Evolutionary conservation across 2,797 vertebrate genomes (phyloP).

Genomic region (Pipistrellus nathusii): DNA sequence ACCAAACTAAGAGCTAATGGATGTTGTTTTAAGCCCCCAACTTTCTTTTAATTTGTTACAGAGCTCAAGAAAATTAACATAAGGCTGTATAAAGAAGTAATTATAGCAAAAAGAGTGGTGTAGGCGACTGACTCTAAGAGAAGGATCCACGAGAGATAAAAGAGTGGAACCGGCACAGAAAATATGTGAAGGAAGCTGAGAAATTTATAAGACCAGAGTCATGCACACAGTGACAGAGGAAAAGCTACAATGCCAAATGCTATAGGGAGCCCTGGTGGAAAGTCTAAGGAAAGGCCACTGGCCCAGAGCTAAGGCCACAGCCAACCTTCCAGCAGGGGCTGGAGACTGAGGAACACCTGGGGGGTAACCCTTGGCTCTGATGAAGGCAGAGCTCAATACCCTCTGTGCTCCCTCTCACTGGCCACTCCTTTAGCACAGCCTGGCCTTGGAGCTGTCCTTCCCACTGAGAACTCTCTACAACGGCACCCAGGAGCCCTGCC

Average conservation of each 20-base stretch:
- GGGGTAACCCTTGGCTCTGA: background rate
- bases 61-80: background rate
- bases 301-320: background rate
- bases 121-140: background rate
- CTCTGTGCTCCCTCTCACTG: too few species aligned
- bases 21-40: background rate
- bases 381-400: background rate
- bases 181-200: background rate
- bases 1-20: background rate
- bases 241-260: accelerated
- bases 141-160: background rate
- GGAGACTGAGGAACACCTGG: background rate
- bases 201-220: background rate
- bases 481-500: background rate
- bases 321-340: background rate
- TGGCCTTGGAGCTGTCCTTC: background rate
- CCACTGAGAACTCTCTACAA: background rate
- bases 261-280: background rate
- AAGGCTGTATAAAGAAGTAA: background rate
- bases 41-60: background rate
- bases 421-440: background rate
- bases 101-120: background rate
- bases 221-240: background rate
- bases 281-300: background rate
- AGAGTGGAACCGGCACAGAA: background rate